phyloP scores from a whole-genome alignment of 2,888 invertebrate genomes.

The Aspidiotus destructor region DNA sequence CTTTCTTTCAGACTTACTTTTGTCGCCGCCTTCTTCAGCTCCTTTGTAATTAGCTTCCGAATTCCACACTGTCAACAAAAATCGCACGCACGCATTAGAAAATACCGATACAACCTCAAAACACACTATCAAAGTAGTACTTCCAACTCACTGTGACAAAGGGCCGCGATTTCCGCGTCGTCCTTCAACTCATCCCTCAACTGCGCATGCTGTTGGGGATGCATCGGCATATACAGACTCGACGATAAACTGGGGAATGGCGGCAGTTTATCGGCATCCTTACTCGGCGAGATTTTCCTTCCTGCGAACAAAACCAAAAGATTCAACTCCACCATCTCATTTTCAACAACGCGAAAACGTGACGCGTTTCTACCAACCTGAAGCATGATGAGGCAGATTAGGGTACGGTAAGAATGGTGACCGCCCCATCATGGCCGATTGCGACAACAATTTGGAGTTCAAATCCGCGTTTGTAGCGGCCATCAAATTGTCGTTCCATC shows the following conservation, averaged over 20 bases:
- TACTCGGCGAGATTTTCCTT: conserved; percentile 37
- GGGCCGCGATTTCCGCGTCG: conserved; percentile 54
- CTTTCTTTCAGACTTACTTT: conserved; percentile 41
- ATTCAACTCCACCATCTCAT: background rate
- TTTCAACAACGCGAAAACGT: background rate
- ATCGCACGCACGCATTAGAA: background rate
- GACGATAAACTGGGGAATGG: conserved; percentile 38
- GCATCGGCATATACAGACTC: conserved; percentile 39
- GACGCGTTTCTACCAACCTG: conserved; percentile 37
- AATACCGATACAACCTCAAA: background rate
- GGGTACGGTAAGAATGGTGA: conserved; percentile 49
- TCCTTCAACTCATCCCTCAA: conserved; percentile 46
- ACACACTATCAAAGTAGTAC: background rate
- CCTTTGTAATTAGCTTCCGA: conserved; percentile 52
- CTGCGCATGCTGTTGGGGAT: conserved; percentile 42
- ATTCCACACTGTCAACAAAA: conserved; percentile 48
- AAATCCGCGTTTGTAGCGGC: conserved; percentile 43
- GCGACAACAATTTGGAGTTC: conserved; percentile 48
- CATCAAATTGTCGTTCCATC: conserved; percentile 25
- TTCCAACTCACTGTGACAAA: conserved; percentile 48
- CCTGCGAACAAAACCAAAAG: conserved; percentile 31
- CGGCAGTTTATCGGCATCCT: conserved; percentile 38
- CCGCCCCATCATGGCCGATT: conserved; percentile 51
- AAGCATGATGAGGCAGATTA: conserved; percentile 50
- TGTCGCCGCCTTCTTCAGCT: conserved; percentile 59